Base-by-base conservation (phyloP, 2,888 invertebrate genomes). In the Tholera decimalis region DNA sequence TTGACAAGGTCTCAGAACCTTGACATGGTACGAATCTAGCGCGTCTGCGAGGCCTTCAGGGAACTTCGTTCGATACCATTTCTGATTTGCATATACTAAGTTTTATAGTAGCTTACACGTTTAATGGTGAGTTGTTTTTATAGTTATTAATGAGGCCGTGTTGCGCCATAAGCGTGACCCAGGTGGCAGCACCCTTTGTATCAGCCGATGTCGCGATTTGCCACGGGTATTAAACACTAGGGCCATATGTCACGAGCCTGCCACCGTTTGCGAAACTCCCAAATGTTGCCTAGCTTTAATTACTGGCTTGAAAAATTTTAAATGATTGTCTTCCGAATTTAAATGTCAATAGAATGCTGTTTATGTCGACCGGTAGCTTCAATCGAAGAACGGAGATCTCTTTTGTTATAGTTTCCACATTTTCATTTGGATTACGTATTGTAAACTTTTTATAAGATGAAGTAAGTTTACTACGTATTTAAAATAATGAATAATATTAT, bases 91-190 rank as follows among this genome's bases (percentile, higher is more conserved):
- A 80, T 82, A 79, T 56, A 55, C 62, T 43, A 62, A 57, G 51
- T 70, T 71, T 73, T 63, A 68, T 44, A 55, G 57, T 49, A 20
- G 24, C 47, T 57, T 65, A 64, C 73, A 61, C 58, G 66, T 57
- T 58, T 67, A 68, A 72, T 82, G 63, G 83, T 80, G 83, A 83
- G 65, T 71, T 58, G 60, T 80, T 82, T 81, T 84, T 76, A 74
- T 74, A 81, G 66, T 77, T 73, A 75, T 77, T 80, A 87, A 87
- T 84, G 85, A 86, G 86, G 87, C 72, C 86, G 72, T 33, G 54
- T 88, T 88, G 79, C 82, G 71, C 51, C 81, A 86, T 47, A 39
- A 68, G 83, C 89, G 89, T 90, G 90, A 88, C 87, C 83, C 66
- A 77, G 58, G 33, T 57, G 55, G 62, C 73, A 63, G 64, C 86